Evolutionary conservation across 2,888 invertebrate species (phyloP).

Genomic region (Diaprepes abbreviatus): DNA sequence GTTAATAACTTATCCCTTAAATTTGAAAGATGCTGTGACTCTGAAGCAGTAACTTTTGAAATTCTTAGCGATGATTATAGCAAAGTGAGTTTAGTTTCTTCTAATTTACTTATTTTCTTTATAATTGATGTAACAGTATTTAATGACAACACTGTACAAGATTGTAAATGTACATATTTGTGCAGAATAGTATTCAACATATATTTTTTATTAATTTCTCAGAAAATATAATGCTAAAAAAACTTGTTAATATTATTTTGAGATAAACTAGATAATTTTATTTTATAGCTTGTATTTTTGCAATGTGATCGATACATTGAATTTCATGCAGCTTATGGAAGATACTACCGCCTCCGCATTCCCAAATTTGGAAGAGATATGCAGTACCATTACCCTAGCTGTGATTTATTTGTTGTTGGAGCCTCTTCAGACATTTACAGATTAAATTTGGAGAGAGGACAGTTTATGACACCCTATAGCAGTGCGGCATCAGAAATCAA

Average conservation of each 20-base stretch:
- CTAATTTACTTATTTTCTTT: too few species aligned
- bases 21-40: conserved; percentile 97
- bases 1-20: conserved; percentile 95
- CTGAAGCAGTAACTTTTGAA: conserved; percentile 95
- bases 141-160: too few species aligned
- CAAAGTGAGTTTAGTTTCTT: conserved; percentile 75
- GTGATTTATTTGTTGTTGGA: conserved; percentile 94
- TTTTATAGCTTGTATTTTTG: conserved; percentile 85
- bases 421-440: conserved; percentile 82
- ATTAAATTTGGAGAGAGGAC: conserved; percentile 94
- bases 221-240: too few species aligned
- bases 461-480: conserved; percentile 88
- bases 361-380: conserved; percentile 97
- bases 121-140: too few species aligned
- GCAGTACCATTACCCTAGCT: conserved; percentile 88
- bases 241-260: too few species aligned
- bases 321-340: conserved; percentile 94
- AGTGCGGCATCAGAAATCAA: conserved; percentile 81
- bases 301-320: conserved; percentile 94
- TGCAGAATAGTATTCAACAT: too few species aligned
- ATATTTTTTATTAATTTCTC: too few species aligned
- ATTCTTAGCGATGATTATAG: conserved; percentile 95
- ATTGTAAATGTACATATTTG: too few species aligned
- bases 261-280: too few species aligned
- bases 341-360: conserved; percentile 90